Conservation (phyloP, 1,140 invertebrate genomes). For the Hyposmocoma kahamanoa region DNA sequence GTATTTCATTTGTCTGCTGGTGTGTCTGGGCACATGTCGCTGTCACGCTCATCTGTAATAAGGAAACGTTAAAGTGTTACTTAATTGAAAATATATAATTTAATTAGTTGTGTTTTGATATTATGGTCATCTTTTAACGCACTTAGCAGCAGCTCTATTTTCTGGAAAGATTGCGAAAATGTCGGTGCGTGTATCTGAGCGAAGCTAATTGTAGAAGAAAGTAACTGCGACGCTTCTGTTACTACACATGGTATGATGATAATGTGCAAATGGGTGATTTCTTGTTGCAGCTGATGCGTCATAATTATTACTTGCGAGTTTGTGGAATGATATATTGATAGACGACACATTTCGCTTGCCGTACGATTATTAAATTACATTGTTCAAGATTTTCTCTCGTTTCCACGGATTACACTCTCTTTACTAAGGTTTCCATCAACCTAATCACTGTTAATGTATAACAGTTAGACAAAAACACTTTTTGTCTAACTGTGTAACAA, state of each 20-base stretch:
- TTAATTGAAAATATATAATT: not conserved
- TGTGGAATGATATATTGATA: not conserved
- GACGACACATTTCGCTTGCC: no score
- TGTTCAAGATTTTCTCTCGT: no score
- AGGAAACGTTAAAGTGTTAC: slow-evolving; percentile 11
- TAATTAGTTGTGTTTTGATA: not conserved
- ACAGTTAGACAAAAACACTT: no score
- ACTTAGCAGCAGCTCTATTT: not conserved
- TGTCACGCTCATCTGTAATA: slow-evolving; percentile 49
- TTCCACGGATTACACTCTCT: no score
- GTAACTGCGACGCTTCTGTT: not conserved
- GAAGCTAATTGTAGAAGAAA: not conserved
- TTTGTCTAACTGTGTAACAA: no score
- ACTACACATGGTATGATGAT: not conserved
- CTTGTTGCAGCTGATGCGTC: not conserved
- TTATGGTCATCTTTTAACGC: not conserved
- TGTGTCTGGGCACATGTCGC: slow-evolving; percentile 24
- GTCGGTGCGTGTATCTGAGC: not conserved
- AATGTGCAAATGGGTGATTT: not conserved
- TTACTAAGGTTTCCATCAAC: no score
- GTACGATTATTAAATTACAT: no score
- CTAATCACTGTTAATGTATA: no score
- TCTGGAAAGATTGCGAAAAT: not conserved
- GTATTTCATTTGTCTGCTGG: slow-evolving; percentile 14
- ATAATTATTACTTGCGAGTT: not conserved